These are phyloP conservation scores for Heliocidaris erythrogramma DNA, from an alignment of 35 echinoderm and acorn worm genomes.

Conservation along the genomic window DNA sequence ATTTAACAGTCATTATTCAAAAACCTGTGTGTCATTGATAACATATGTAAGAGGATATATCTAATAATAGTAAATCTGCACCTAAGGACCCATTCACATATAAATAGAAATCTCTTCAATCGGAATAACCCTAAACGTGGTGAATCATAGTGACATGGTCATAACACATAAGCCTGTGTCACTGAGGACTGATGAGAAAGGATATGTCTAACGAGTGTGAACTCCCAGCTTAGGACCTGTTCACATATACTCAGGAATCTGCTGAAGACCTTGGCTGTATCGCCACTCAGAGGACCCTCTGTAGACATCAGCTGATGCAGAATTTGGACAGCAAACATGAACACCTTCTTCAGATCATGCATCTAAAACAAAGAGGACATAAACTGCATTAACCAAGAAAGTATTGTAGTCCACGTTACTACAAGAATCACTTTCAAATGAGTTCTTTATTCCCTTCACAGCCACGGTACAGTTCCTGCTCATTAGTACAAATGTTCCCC, in stretches of 20 bases:
- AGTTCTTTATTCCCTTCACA: no score
- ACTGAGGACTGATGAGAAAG: constrained; percentile 49
- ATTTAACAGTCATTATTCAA: no score
- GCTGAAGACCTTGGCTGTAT: constrained; percentile 62
- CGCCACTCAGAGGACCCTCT: constrained; percentile 51
- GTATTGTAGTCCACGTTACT: no score
- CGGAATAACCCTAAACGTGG: background rate
- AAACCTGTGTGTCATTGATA: background rate
- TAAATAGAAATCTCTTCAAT: constrained; percentile 69
- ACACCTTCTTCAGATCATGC: constrained; percentile 93
- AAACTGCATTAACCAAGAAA: background rate
- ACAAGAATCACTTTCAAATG: no score
- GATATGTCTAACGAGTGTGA: constrained; percentile 82
- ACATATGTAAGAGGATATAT: constrained; percentile 79
- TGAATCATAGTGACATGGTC: no score
- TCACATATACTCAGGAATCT: constrained; percentile 77
- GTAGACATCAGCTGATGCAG: constrained; percentile 77
- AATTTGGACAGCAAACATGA: constrained; percentile 85
- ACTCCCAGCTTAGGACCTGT: constrained; percentile 98
- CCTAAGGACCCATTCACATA: constrained; percentile 84
- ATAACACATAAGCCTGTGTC: no score
- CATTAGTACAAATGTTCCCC: no score
- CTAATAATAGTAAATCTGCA: constrained; percentile 75
- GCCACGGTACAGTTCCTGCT: no score
- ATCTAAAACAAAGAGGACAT: constrained; percentile 48